Evolutionary conservation across 2,113 vertebrate genomes (phyloP).

Genomic region (Paratilapia polleni): DNA sequence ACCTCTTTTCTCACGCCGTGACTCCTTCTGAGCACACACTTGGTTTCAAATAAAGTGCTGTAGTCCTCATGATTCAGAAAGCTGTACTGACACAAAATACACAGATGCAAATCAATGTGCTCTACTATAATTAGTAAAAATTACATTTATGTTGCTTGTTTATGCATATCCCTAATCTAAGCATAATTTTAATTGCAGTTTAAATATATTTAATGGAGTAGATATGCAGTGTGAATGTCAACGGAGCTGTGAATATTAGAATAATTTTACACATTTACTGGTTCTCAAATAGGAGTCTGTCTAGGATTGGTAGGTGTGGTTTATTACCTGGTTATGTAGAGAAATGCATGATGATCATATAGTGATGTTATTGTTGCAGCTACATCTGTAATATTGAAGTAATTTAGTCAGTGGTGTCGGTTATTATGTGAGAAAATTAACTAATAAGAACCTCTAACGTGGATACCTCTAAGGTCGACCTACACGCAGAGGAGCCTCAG

Average conservation of each 20-base stretch:
- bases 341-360: neutral
- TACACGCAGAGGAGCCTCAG: slow-evolving; percentile 56
- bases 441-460: neutral
- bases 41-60: neutral
- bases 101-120: neutral
- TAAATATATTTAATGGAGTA: neutral
- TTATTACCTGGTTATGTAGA: neutral
- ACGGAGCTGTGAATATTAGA: neutral
- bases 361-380: neutral
- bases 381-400: neutral
- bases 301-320: neutral
- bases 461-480: slow-evolving; percentile 73
- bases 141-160: neutral
- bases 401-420: neutral
- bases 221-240: neutral
- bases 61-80: neutral
- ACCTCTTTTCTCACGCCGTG: neutral
- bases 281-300: neutral
- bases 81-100: neutral
- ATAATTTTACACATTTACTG: neutral
- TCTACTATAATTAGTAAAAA: neutral
- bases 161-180: neutral
- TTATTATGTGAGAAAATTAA: neutral
- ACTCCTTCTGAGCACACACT: neutral
- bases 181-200: neutral